phyloP scores from a whole-genome alignment of 2,888 invertebrate genomes.

The Tiphia femorata region DNA sequence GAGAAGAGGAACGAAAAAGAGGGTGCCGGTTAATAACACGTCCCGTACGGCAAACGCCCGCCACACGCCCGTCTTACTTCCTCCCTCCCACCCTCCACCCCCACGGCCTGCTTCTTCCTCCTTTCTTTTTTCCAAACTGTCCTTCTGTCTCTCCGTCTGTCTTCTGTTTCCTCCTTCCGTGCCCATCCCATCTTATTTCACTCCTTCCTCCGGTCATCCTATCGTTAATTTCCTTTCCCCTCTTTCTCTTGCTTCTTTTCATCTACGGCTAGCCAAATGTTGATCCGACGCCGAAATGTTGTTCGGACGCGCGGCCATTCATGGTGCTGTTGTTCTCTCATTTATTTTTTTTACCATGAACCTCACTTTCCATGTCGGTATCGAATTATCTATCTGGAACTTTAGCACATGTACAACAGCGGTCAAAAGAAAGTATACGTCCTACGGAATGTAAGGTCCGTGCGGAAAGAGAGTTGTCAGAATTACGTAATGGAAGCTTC shows the following conservation, averaged over 20 bases:
- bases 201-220: slow-evolving; percentile 19
- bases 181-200: slow-evolving; percentile 20
- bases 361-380: slow-evolving; percentile 28
- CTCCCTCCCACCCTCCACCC: slow-evolving; percentile 37
- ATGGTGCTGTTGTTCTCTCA: slow-evolving; percentile 5
- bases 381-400: too few species aligned
- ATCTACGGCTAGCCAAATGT: too few species aligned
- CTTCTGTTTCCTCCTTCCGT: slow-evolving; percentile 18
- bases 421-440: too few species aligned
- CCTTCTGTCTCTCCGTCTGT: slow-evolving; percentile 13
- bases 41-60: slow-evolving; percentile 63
- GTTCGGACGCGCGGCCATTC: too few species aligned
- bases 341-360: slow-evolving; percentile 12
- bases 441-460: too few species aligned
- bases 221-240: too few species aligned
- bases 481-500: too few species aligned
- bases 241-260: too few species aligned
- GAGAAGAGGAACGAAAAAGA: slow-evolving; percentile 21
- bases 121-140: too few species aligned
- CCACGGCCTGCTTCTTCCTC: slow-evolving; percentile 19
- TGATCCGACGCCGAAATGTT: too few species aligned
- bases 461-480: too few species aligned
- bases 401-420: too few species aligned
- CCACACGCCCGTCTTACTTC: slow-evolving; percentile 58
- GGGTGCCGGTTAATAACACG: slow-evolving; percentile 63